Evolutionary conservation across 2,797 vertebrate species (phyloP).

Genomic region (Eutrigla gurnardus): DNA sequence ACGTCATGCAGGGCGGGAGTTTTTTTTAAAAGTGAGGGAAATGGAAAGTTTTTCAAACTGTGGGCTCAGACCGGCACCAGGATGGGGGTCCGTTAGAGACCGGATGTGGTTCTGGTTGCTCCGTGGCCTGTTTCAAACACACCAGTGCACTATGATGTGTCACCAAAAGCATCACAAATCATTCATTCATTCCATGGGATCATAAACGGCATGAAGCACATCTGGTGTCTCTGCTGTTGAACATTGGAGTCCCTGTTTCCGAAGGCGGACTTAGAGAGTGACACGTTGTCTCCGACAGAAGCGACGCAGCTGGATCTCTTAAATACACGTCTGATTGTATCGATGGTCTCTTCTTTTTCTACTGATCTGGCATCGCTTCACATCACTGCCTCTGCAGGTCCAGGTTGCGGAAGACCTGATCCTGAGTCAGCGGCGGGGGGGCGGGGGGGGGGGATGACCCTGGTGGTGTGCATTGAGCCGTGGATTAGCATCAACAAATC

Average conservation of each 20-base stretch:
- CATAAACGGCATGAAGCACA: neutral
- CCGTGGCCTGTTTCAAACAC: neutral
- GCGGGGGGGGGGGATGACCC: conserved; percentile 14
- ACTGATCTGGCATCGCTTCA: neutral
- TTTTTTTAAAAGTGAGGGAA: neutral
- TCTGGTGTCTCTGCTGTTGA: neutral
- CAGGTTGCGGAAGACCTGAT: conserved; percentile 25
- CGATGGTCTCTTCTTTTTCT: neutral
- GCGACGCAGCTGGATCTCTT: too few species aligned
- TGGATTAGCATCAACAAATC: conserved; percentile 77
- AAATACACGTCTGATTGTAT: conserved; percentile 6
- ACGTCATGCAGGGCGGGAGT: conserved; percentile 5
- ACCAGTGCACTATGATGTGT: conserved; percentile 1
- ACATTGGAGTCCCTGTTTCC: neutral
- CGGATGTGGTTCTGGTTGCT: too few species aligned
- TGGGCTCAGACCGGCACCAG: neutral
- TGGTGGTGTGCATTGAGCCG: conserved; percentile 39
- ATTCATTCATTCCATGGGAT: conserved; percentile 1
- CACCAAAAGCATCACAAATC: conserved; percentile 7
- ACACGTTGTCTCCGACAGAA: neutral
- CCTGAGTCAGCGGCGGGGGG: conserved; percentile 49
- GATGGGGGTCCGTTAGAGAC: neutral
- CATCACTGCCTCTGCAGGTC: too few species aligned
- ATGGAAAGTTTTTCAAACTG: neutral
- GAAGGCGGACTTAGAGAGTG: neutral